Conservation (phyloP, 2,888 invertebrate genomes). For the Boloria selene region DNA sequence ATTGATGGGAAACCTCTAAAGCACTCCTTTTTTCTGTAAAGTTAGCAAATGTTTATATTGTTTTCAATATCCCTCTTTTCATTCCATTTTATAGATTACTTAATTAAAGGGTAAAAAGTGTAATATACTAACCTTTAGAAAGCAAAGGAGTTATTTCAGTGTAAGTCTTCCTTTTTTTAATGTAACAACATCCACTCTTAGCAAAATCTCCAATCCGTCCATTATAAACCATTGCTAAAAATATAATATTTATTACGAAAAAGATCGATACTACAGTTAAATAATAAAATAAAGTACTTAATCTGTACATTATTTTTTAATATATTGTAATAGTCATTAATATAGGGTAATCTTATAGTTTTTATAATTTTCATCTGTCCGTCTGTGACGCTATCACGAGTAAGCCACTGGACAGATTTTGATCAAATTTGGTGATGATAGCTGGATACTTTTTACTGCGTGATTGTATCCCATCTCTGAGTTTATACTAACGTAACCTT, state of each 20-base stretch:
- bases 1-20: constrained; percentile 45
- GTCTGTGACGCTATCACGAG: too few relatives aligned
- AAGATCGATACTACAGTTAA: neutral
- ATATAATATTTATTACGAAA: too few relatives aligned
- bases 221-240: constrained; percentile 86
- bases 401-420: too few relatives aligned
- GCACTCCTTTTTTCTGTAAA: constrained; percentile 53
- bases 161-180: constrained; percentile 77
- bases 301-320: too few relatives aligned
- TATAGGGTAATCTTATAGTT: too few relatives aligned
- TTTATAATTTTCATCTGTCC: too few relatives aligned
- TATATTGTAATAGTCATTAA: too few relatives aligned
- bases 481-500: too few relatives aligned
- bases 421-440: too few relatives aligned
- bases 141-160: constrained; percentile 78
- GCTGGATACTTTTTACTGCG: too few relatives aligned
- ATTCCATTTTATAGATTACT: too few relatives aligned
- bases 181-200: constrained; percentile 72
- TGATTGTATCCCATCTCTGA: too few relatives aligned
- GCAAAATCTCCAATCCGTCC: constrained; percentile 79
- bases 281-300: neutral
- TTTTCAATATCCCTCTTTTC: neutral
- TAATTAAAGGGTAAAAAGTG: neutral
- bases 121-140: constrained; percentile 52
- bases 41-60: neutral